Conservation (phyloP, 2,113 vertebrate species). For the Pachypanchax playfairii region DNA sequence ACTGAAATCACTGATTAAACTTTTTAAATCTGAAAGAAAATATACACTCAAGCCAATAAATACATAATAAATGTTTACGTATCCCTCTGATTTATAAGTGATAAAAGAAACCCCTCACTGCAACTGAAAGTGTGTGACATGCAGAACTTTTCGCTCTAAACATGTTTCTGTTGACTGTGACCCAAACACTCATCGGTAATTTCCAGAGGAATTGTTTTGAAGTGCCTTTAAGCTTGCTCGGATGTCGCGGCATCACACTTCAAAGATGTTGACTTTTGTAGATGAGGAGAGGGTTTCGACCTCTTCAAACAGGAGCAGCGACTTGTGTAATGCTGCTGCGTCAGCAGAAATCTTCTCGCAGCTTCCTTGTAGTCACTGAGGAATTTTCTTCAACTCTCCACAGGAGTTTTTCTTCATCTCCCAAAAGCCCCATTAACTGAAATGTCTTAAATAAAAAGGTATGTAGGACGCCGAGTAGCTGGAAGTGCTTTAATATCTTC, state of each 20-base stretch:
- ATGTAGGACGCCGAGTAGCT: not conserved
- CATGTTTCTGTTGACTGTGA: not conserved
- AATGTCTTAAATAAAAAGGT: not conserved
- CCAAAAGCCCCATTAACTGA: slow-evolving; percentile 2
- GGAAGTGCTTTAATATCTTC: slow-evolving; percentile 19
- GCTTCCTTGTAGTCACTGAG: slow-evolving; percentile 1
- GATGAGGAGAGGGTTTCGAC: slow-evolving; percentile 17
- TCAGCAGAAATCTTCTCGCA: not conserved
- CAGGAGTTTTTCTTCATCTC: not conserved
- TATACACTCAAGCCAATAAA: too few relatives aligned
- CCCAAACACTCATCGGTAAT: not conserved
- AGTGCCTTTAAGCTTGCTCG: not conserved
- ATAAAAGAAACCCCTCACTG: not conserved
- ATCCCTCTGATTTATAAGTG: not conserved
- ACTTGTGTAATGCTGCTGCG: not conserved
- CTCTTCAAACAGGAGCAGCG: not conserved
- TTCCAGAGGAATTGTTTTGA: slow-evolving; percentile 13
- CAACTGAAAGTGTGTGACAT: not conserved
- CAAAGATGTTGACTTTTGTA: slow-evolving; percentile 3
- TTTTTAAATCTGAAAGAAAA: too few relatives aligned
- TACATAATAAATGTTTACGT: too few relatives aligned
- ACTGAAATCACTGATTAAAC: too few relatives aligned
- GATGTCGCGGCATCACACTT: slow-evolving; percentile 1
- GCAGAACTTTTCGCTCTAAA: not conserved
- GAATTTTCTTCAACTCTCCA: not conserved